phyloP scores from a whole-genome alignment of 2,797 vertebrate species.

The Xerus rutilus region DNA sequence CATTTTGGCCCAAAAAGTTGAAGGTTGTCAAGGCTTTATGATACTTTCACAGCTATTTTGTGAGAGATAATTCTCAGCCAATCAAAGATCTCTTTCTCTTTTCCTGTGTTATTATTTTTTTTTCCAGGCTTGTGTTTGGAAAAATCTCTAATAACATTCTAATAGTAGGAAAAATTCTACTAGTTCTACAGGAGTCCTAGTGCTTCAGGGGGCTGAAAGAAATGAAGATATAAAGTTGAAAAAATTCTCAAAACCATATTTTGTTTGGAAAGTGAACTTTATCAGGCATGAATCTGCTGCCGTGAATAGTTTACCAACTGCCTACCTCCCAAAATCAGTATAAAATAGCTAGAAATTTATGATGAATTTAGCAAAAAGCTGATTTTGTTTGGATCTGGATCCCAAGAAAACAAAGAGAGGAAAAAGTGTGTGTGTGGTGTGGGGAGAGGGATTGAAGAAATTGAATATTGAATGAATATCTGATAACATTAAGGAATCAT shows the following conservation, averaged over 20 bases:
- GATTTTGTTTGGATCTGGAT: neutral
- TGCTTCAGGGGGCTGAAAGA: constrained; percentile 7
- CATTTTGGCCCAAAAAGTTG: neutral
- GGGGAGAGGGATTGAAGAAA: neutral
- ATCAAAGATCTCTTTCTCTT: constrained; percentile 28
- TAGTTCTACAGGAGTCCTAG: neutral
- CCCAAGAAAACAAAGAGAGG: neutral
- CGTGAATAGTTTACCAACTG: neutral
- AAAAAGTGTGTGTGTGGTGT: neutral
- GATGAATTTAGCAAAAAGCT: constrained; percentile 16
- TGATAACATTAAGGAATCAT: neutral
- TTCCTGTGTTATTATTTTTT: neutral
- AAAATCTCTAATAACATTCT: constrained; percentile 2
- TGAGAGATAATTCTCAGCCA: constrained; percentile 8
- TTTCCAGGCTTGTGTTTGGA: neutral
- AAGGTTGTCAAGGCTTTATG: neutral
- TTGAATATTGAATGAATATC: neutral
- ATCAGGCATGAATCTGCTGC: constrained; percentile 14
- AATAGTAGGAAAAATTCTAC: neutral
- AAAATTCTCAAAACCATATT: constrained; percentile 38
- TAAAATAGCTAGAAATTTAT: neutral
- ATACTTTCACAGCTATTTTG: constrained; percentile 39
- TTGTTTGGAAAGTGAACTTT: constrained; percentile 56
- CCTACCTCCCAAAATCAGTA: neutral
- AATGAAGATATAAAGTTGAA: neutral